Base-by-base conservation (phyloP, 1,140 invertebrate genomes). In the Microplitis demolitor region DNA sequence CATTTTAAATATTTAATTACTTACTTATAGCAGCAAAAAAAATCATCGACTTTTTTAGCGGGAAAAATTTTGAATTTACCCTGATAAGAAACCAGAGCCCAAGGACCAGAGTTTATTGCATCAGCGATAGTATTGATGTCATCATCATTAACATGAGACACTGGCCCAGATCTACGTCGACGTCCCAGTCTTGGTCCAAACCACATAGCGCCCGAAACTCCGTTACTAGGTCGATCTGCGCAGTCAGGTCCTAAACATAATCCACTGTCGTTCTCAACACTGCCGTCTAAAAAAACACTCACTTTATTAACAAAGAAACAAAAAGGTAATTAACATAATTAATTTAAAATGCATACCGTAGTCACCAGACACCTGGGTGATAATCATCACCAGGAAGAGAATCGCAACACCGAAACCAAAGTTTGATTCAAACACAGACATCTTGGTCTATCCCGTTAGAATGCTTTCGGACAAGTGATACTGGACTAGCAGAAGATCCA, bases 111-210 rank as follows among this genome's bases (percentile, higher is more conserved):
- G 9, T 83, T 79, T 4, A 86, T 64, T 0, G 60, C 74, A 58
- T 80, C 83, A 60, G 78, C 76, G 1, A 86, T 75, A 0, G 78
- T 50, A 4, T 83, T 78, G 16, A 83, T 68, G n/a, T 82, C 78
- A 3, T 77, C 73, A 4, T 73, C 71, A 31, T 76, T 13, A 73
- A 31, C 6, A 71, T 72, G 13, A 73, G 79, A 78, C 54, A 73
- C 45, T 33, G 78, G 82, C 8, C 77, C 76, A 4, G 84, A 81
- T 72, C 82, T 81, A 45, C 80, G 84, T 58, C 83, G 78, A 66
- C 81, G 80, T 14, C 86, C 86, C 0, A 87, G 71, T 69, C 86
- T 78, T 0, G 86, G 86, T 0, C 86, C 86, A 58, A 87, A 87
- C 86, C 86, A 87, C 78, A 87, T 83, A 33, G 81, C 82, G 13